Evolutionary conservation across 1,140 invertebrate genomes (phyloP).

Genomic region (Formica selysi): DNA sequence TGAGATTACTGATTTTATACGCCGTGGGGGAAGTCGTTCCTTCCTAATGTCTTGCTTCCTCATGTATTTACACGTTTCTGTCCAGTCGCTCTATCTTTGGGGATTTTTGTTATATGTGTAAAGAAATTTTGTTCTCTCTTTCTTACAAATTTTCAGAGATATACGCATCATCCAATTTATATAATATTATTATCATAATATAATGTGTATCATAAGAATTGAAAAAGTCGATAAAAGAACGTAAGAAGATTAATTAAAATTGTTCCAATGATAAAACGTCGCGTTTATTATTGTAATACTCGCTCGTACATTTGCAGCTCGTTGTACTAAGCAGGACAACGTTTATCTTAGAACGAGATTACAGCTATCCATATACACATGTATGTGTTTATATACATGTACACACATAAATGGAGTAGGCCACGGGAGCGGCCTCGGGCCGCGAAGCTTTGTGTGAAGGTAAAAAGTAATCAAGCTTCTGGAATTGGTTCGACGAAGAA

Average conservation of each 20-base stretch:
- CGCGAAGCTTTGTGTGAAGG: constrained; percentile 65
- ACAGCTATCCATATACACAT: background rate
- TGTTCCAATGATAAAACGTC: background rate
- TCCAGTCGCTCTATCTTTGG: background rate
- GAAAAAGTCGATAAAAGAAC: background rate
- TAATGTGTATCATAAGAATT: background rate
- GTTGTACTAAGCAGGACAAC: background rate
- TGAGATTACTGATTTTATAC: constrained; percentile 77
- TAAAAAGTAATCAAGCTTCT: constrained; percentile 79
- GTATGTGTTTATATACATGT: background rate
- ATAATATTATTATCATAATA: background rate
- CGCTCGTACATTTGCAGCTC: background rate
- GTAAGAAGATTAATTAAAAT: constrained; percentile 31
- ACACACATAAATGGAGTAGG: constrained; percentile 1
- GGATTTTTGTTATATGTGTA: background rate
- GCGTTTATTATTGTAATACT: constrained; percentile 12
- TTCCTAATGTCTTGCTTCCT: constrained; percentile 73
- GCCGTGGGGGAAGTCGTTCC: constrained; percentile 71
- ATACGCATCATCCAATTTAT: background rate
- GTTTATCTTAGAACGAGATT: constrained; percentile 34
- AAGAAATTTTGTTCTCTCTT: background rate
- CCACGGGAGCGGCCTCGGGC: constrained; percentile 25
- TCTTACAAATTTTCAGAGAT: background rate
- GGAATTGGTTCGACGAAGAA: constrained; percentile 74
- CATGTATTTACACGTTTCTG: constrained; percentile 70